A percentile compares a stretch with the other conserved stretches of the same genome.
These are phyloP conservation scores for Pachypeltis micranthus DNA, from an alignment of 1,140 invertebrate genomes.

Conservation along the genomic window DNA sequence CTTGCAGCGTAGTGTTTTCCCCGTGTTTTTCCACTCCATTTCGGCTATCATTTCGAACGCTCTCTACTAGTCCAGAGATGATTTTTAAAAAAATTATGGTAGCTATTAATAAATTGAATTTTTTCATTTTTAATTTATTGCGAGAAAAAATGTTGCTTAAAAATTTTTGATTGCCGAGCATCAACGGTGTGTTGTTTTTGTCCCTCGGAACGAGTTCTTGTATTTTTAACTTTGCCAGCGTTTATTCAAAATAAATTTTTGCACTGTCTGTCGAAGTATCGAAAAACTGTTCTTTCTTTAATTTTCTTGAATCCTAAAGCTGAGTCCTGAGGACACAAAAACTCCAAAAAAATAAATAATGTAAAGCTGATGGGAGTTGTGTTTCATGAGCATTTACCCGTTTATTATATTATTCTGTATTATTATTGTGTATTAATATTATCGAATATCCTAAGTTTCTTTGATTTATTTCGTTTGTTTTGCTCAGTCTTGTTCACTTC, in stretches of 20 bases:
- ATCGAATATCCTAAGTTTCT: constrained; percentile 11
- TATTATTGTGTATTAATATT: constrained; percentile 12
- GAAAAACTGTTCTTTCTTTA: background rate
- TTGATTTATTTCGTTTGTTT: constrained; percentile 17
- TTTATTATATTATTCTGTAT: constrained; percentile 16
- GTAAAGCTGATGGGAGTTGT: constrained; percentile 14
- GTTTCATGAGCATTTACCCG: constrained; percentile 21
- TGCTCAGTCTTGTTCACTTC: constrained; percentile 21
- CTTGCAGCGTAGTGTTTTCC: background rate
- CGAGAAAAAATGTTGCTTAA: background rate
- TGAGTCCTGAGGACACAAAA: constrained; percentile 2
- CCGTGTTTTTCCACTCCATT: background rate
- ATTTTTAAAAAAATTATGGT: too few relatives aligned
- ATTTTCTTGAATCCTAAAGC: constrained; percentile 7
- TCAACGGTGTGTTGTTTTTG: background rate
- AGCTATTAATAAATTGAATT: background rate
- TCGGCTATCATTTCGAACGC: background rate
- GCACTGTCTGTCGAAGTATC: background rate
- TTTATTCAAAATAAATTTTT: background rate
- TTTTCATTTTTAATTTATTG: background rate
- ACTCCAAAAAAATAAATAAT: constrained; percentile 2
- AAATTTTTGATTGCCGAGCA: too few relatives aligned
- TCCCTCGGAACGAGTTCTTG: background rate
- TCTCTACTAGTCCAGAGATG: constrained; percentile 7
- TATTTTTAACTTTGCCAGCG: background rate